phyloP scores from a whole-genome alignment of 2,113 vertebrate species.

The Burhinus bistriatus region DNA sequence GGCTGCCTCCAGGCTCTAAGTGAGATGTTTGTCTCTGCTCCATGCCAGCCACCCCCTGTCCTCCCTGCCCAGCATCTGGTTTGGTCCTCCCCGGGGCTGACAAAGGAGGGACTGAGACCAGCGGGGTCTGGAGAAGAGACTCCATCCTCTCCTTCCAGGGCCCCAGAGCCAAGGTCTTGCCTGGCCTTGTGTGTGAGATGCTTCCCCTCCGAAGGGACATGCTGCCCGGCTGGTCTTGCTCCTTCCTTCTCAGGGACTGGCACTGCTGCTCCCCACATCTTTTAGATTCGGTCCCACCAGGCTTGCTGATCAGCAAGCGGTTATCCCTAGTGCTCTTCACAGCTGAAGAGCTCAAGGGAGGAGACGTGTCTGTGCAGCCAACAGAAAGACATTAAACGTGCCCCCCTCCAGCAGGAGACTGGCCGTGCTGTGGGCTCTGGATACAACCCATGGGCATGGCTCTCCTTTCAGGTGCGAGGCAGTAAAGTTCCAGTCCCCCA shows the following conservation, averaged over 20 bases:
- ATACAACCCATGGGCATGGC: background rate
- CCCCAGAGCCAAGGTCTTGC: background rate
- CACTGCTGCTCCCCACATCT: fast-evolving
- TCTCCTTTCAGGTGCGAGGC: slow-evolving; percentile 29
- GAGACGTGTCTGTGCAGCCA: background rate
- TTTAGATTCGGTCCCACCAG: background rate
- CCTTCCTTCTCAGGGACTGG: background rate
- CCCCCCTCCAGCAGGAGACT: background rate
- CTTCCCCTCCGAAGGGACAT: background rate
- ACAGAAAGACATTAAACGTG: background rate
- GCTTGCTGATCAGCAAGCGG: background rate
- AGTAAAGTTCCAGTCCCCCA: background rate
- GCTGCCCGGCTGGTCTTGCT: background rate
- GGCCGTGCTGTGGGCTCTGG: background rate
- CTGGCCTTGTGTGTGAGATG: background rate
- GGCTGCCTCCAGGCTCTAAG: background rate
- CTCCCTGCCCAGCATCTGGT: background rate
- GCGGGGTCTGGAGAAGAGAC: background rate
- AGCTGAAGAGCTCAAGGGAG: background rate
- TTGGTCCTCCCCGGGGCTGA: background rate
- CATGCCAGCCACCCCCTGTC: background rate
- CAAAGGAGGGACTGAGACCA: background rate
- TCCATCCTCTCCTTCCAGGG: background rate
- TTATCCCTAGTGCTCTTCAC: background rate
- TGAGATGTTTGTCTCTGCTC: background rate